These are phyloP conservation scores for Acanthosepion lycidas DNA, from an alignment of 2,888 invertebrate genomes.

Conservation along the genomic window DNA sequence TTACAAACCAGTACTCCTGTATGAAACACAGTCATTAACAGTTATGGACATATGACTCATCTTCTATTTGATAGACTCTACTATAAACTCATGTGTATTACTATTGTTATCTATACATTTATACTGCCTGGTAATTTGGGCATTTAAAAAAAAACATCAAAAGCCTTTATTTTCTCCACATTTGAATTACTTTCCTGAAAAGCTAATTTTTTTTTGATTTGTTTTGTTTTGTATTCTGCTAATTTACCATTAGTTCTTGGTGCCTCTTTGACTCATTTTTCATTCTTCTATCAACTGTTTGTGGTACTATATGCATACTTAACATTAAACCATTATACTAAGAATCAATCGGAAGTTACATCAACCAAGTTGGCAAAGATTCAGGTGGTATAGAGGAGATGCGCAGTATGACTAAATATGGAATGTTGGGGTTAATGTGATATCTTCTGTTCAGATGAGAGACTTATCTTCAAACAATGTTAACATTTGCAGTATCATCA, in stretches of 20 bases:
- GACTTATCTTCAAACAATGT: background rate
- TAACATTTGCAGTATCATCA: background rate
- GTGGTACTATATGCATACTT: background rate
- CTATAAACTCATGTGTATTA: background rate
- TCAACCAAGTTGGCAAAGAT: background rate
- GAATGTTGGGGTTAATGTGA: background rate
- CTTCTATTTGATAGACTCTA: background rate
- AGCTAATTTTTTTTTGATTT: background rate
- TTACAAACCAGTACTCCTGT: background rate
- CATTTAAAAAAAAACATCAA: background rate
- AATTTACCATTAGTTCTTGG: background rate
- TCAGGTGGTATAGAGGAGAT: background rate
- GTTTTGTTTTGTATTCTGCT: background rate
- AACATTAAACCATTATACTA: background rate
- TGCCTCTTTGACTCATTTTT: background rate
- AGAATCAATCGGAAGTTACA: background rate
- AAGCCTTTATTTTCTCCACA: background rate
- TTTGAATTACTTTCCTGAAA: background rate
- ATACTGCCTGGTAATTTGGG: background rate
- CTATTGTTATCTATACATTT: background rate
- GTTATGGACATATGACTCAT: background rate
- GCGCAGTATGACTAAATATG: conserved; percentile 1
- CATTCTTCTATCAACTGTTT: background rate
- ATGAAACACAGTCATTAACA: background rate
- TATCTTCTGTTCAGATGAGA: background rate